Evolutionary conservation across 1,140 invertebrate genomes (phyloP), one percentile per base, ranked within the genome.

Genomic region (Atta cephalotes): DNA sequence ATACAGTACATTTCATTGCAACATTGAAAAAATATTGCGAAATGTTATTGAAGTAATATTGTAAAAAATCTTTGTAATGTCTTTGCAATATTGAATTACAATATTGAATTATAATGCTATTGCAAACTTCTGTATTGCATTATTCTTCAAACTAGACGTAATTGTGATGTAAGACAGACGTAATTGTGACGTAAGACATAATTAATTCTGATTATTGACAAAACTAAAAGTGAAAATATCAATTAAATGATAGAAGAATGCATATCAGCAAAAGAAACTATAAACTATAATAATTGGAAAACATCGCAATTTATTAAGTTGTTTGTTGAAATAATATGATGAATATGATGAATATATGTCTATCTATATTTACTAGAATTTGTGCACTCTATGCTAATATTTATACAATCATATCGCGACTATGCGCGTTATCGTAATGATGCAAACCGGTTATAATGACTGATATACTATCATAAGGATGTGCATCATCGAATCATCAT

Each of bases 401-500:
- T 82, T 74, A 49, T 1, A 39, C 56, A 45, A 49, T 3, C 18
- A 3, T 28, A 62, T 56, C 31, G 31, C 18, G 18, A 66, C 5
- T 31, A 10, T n/a, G 7, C 45, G 51, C 65, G n/a, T 81, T 58
- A 81, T 71, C 65, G 51, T 49, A 45, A 82, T 12, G 16, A 58
- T 72, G 25, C 35, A 68, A 86, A 86, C 85, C 76, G 85, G 85
- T 86, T 80, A 35, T 68, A 60, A 62, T 53, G 31, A 39, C 25
- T 68, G 77, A 86, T 81, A 70, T 53, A 80, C 51, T 70, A 76
- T 66, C 74, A 53, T 1, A 45, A 80, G 14, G 39, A 77, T n/a
- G 82, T 63, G 45, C 21, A 70, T 70, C 56, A 49, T 45, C 66
- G 7, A 62, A 82, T 82, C 35, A 60, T 31, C 49, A 2, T 25